Conservation (phyloP, 1,140 invertebrate genomes). For the Agrilus planipennis region DNA sequence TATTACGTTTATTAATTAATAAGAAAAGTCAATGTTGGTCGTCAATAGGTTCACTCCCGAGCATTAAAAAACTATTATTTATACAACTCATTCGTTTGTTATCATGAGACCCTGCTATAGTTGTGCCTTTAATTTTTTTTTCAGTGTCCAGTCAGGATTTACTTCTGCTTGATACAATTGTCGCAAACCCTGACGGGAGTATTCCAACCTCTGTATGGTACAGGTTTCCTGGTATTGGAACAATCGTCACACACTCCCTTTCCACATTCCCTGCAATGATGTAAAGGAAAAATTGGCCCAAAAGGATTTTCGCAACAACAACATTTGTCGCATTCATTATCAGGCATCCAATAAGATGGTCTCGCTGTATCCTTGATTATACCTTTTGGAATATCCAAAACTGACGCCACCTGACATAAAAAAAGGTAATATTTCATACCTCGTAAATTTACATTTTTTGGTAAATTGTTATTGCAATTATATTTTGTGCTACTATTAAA, state of each 20-base stretch:
- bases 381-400: constrained; percentile 32
- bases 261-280: constrained; percentile 70
- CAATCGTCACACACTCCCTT: constrained; percentile 56
- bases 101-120: too few species aligned
- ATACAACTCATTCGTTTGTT: too few species aligned
- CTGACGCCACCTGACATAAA: too few species aligned
- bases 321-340: constrained; percentile 55
- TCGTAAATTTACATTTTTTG: too few species aligned
- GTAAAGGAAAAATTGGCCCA: constrained; percentile 40
- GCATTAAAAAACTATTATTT: too few species aligned
- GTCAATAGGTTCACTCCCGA: too few species aligned
- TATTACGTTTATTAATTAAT: too few species aligned
- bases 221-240: constrained; percentile 46
- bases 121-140: background rate
- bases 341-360: constrained; percentile 71
- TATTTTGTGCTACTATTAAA: too few species aligned
- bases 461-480: too few species aligned
- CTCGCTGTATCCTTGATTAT: constrained; percentile 68
- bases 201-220: constrained; percentile 56
- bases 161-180: constrained; percentile 34
- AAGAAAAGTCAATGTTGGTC: too few species aligned
- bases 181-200: constrained; percentile 59
- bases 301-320: constrained; percentile 50
- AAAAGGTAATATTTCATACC: too few species aligned
- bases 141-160: background rate